Percentiles rank a stretch among this genome's conserved stretches.
phyloP scores from a whole-genome alignment of 1,140 invertebrate genomes.

The Branchinecta lindahli region DNA sequence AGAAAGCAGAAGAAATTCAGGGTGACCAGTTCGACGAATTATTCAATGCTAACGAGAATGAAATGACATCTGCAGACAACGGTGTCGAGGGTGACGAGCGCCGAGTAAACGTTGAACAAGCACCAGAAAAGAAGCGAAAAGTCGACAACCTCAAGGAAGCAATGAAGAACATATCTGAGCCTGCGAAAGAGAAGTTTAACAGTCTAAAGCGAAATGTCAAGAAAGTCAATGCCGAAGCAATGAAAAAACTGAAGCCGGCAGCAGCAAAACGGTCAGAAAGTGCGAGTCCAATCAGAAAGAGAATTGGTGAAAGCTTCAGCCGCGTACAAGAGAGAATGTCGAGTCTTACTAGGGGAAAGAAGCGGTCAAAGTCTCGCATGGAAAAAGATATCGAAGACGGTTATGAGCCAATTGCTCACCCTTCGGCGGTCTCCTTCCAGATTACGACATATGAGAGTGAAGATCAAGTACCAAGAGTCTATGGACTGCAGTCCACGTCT shows the following conservation, averaged over 20 bases:
- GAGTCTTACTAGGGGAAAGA: neutral
- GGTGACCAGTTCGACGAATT: neutral
- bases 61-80: neutral
- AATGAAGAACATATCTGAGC: neutral
- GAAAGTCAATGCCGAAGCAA: neutral
- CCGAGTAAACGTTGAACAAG: neutral
- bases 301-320: neutral
- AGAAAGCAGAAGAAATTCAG: neutral
- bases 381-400: neutral
- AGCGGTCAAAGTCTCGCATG: neutral
- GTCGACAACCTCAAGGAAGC: neutral
- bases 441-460: conserved; percentile 3
- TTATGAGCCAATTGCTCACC: neutral
- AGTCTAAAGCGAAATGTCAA: neutral
- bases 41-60: neutral
- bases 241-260: neutral
- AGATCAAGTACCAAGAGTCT: neutral
- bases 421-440: neutral
- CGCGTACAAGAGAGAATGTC: neutral
- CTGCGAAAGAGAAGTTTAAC: neutral
- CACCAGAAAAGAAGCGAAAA: neutral
- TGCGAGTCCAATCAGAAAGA: neutral
- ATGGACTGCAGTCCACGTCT: neutral
- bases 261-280: neutral
- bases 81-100: neutral